Conservation (phyloP, 2,888 invertebrate genomes). For the Nomada ruficornis region DNA sequence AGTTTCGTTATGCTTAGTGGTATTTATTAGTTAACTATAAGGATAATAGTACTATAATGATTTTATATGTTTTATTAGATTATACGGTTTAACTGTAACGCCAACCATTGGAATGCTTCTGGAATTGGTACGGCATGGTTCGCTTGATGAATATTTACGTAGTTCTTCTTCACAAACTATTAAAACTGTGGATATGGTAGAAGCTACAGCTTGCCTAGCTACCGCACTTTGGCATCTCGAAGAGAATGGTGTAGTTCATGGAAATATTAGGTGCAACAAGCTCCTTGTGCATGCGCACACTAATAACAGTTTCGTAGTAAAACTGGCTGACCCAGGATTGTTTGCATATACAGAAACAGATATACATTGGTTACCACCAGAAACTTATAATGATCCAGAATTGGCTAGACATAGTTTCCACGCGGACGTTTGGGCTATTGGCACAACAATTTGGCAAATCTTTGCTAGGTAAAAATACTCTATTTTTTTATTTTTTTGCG, state of each 20-base stretch:
- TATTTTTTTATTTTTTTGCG: neutral
- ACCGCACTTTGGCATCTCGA: conserved; percentile 94
- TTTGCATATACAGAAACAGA: conserved; percentile 84
- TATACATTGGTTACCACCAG: conserved; percentile 95
- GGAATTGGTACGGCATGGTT: conserved; percentile 92
- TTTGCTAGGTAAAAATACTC: conserved; percentile 85
- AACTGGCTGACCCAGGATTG: conserved; percentile 93
- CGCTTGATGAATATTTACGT: conserved; percentile 90
- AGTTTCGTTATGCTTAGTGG: neutral
- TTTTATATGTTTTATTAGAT: conserved; percentile 77
- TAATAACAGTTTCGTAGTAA: conserved; percentile 89
- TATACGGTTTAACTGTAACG: conserved; percentile 91
- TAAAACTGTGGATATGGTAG: conserved; percentile 90
- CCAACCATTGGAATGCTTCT: conserved; percentile 92
- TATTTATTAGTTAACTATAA: too few species aligned
- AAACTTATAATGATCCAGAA: conserved; percentile 90
- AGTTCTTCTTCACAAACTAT: conserved; percentile 83
- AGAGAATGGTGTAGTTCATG: conserved; percentile 93
- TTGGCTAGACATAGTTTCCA: conserved; percentile 88
- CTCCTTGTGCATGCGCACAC: conserved; percentile 91
- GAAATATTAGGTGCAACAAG: conserved; percentile 93
- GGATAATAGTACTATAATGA: conserved; percentile 8
- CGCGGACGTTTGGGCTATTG: conserved; percentile 96
- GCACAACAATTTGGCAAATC: conserved; percentile 96
- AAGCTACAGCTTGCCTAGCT: conserved; percentile 92